Percentiles rank a stretch among this genome's conserved stretches.
Evolutionary conservation across 2,888 invertebrate genomes (phyloP).

Genomic region (Ptycholaimellus sp.): DNA sequence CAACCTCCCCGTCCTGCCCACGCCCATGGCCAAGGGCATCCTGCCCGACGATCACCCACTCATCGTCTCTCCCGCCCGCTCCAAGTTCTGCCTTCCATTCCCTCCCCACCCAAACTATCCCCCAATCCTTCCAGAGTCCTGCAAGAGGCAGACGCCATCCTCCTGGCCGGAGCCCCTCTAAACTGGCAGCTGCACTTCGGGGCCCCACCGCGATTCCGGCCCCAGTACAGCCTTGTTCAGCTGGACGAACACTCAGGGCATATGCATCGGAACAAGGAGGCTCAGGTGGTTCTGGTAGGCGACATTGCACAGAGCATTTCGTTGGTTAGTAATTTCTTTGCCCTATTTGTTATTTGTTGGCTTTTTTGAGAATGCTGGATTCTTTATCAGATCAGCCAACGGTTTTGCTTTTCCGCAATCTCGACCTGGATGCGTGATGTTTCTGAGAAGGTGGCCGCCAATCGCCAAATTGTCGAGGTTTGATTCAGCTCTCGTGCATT

Average conservation of each 20-base stretch:
- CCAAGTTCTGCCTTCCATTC: constrained; percentile 25
- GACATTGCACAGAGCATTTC: too few relatives aligned
- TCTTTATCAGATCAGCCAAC: too few relatives aligned
- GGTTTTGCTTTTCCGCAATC: too few relatives aligned
- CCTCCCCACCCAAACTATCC: background rate
- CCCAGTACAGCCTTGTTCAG: constrained; percentile 65
- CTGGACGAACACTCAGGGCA: constrained; percentile 28
- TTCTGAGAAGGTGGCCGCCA: too few relatives aligned
- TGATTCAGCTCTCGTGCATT: too few relatives aligned
- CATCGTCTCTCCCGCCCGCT: constrained; percentile 64
- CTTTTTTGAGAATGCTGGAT: too few relatives aligned
- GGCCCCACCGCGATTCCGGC: constrained; percentile 52
- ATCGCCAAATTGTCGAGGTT: too few relatives aligned
- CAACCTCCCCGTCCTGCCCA: constrained; percentile 61
- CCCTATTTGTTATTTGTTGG: background rate
- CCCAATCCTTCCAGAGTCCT: constrained; percentile 37
- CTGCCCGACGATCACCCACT: constrained; percentile 34
- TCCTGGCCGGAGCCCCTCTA: constrained; percentile 64
- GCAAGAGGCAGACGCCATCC: constrained; percentile 59
- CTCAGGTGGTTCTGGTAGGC: background rate
- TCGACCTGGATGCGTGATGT: too few relatives aligned
- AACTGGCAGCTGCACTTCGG: constrained; percentile 98
- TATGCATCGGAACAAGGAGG: background rate
- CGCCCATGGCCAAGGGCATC: constrained; percentile 61
- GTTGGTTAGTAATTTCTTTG: too few relatives aligned